Conservation (phyloP, 2,888 invertebrate genomes). For the Plebejus melissa region DNA sequence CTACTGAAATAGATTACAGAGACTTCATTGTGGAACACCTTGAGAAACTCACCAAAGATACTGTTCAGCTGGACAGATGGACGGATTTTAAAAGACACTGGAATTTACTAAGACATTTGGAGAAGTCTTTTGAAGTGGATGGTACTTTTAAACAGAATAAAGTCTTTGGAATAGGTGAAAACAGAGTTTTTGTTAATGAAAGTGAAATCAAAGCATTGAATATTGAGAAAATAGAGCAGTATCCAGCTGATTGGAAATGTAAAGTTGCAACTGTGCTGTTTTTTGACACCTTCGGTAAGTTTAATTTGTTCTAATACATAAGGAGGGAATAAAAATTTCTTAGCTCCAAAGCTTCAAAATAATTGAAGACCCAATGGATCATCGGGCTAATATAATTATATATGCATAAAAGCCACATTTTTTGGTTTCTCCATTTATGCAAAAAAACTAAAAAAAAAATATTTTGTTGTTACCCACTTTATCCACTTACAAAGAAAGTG, state of each 20-base stretch:
- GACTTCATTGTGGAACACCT: constrained; percentile 84
- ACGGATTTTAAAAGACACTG: constrained; percentile 62
- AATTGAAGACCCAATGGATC: no score
- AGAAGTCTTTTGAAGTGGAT: constrained; percentile 71
- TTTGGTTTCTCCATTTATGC: no score
- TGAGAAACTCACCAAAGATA: constrained; percentile 66
- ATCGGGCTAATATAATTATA: no score
- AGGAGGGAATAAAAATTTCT: not conserved
- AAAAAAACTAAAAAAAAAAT: no score
- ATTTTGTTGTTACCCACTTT: no score
- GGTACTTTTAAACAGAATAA: constrained; percentile 73
- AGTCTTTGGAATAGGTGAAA: constrained; percentile 64
- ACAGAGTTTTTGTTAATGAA: constrained; percentile 67
- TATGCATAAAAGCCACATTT: no score
- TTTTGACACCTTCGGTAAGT: constrained; percentile 78
- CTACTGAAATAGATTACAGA: constrained; percentile 78
- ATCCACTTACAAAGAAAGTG: no score
- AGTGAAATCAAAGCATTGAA: constrained; percentile 72
- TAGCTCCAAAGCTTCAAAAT: not conserved
- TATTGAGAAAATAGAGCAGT: constrained; percentile 66
- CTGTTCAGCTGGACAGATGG: constrained; percentile 56
- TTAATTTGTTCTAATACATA: not conserved
- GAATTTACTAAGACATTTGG: constrained; percentile 64
- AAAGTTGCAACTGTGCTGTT: constrained; percentile 78
- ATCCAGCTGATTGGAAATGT: constrained; percentile 74